phyloP scores from a whole-genome alignment of 2,113 vertebrate species.

The Rhegmatorhina hoffmannsi region DNA sequence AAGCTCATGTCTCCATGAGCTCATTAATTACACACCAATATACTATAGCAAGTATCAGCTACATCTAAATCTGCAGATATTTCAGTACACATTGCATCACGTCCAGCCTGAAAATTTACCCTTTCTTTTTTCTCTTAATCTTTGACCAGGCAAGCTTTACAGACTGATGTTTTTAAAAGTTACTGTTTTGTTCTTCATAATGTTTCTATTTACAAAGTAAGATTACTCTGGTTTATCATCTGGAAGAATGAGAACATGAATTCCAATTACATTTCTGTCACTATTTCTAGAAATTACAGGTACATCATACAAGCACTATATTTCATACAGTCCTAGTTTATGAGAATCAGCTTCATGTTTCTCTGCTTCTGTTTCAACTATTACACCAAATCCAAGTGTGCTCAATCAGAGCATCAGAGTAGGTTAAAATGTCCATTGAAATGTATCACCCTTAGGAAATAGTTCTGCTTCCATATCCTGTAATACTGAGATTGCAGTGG shows the following conservation, averaged over 20 bases:
- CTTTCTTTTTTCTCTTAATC: not conserved
- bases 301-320: not conserved
- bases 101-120: not conserved
- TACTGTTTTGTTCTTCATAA: not conserved
- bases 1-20: not conserved
- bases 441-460: not conserved
- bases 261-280: not conserved
- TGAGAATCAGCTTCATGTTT: conserved; percentile 11
- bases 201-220: not conserved
- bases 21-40: not conserved
- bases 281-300: not conserved
- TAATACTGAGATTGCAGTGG: not conserved
- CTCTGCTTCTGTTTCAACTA: conserved; percentile 26
- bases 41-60: not conserved
- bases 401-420: not conserved
- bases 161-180: not conserved
- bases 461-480: not conserved
- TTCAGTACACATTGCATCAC: not conserved
- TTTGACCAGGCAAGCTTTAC: not conserved
- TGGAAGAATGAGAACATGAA: not conserved
- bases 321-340: not conserved
- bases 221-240: not conserved
- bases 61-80: not conserved
- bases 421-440: not conserved
- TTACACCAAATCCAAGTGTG: conserved; percentile 1